Evolutionary conservation across 2,888 invertebrate genomes (phyloP), one percentile per base, ranked within the genome.

Genomic region (Latrodectus hesperus): DNA sequence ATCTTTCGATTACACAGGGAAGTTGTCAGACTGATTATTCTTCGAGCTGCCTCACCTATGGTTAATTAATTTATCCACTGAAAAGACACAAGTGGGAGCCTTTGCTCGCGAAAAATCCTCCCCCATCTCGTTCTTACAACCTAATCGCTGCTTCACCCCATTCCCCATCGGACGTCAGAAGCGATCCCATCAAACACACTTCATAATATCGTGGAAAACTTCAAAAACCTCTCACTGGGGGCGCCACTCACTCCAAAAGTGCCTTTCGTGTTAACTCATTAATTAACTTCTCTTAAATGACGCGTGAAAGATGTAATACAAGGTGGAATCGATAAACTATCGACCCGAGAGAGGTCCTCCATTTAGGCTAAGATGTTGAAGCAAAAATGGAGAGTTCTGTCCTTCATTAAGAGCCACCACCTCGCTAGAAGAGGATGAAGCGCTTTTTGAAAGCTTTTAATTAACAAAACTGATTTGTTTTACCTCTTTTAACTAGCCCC

Each of bases 381-480:
- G 51, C 17, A 51, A 78, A 78, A 78, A 78, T 67, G 74, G 68
- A 68, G 71, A 68, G 65, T 65, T 10, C 14, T 22, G 60, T 76
- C 68, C 86, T 87, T 87, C 81, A 87, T 86, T 86, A 81, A 67
- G 80, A 77, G 81, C 81, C 73, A 72, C 67, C 60, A 64, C 70
- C 64, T 83, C 60, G 22, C 38, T 53, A 26, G 75, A 70, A 17
- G 80, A n/a, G 38, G 78, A 26, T 75, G 85, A 86, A 86, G 85
- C 86, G 76, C 81, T 87, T 81, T 87, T 87, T 87, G 86, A 87
- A 87, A 87, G 86, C 86, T 87, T 87, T 87, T 87, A 87, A 87
- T 87, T 87, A 87, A 87, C 75, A 80, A 72, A 76, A 77, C 76
- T 55, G 81, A 87, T 87, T 87, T 87, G 86, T 77, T 80, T 81